Base-by-base conservation (phyloP, 2,888 invertebrate genomes). In the Protodeltote pygarga region DNA sequence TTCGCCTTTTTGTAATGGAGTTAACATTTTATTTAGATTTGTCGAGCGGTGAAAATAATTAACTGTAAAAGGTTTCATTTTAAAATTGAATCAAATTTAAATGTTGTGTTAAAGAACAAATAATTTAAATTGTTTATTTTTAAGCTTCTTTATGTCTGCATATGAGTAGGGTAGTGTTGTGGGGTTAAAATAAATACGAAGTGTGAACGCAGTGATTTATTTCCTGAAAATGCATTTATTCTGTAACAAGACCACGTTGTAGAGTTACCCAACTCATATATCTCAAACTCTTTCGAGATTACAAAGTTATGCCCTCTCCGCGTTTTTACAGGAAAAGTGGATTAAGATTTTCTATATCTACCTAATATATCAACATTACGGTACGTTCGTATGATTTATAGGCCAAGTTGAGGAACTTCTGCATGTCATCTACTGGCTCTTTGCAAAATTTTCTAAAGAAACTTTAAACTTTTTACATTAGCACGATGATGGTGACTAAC, bases 341-440 rank as follows among this genome's bases (percentile, higher is more conserved):
- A 90, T 90, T 90, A 89, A 88, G 86, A 85, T 85, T 83, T 87
- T 75, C 79, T 82, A 84, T 83, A 81, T 80, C 81, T 81, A 83
- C 80, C 75, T 81, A 83, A 87, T 87, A 89, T 87, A 86, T 85
- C 83, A 85, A 71, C 79, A 84, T 86, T 75, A 84, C 77, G 79
- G 75, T 82, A 77, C 79, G 81, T 83, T 84, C 77, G 74, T 80
- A 85, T 90, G 89, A 90, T 89, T 89, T 89, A 89, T 89, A 85
- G 89, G 84, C 76, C 75, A 87, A 90, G 81, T 89, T 87, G 63
- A 53, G 65, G 70, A 89, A 89, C 78, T 89, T 90, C 76, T 77
- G 85, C 87, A 88, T 90, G 89, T 89, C 90, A 89, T 89, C 87
- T 75, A 79, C 83, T 79, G 82, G 83, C 74, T 85, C 82, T 79